Percentiles rank a stretch among this genome's conserved stretches.
Conservation (phyloP, 2,797 vertebrate species). For the Coendou prehensilis region DNA sequence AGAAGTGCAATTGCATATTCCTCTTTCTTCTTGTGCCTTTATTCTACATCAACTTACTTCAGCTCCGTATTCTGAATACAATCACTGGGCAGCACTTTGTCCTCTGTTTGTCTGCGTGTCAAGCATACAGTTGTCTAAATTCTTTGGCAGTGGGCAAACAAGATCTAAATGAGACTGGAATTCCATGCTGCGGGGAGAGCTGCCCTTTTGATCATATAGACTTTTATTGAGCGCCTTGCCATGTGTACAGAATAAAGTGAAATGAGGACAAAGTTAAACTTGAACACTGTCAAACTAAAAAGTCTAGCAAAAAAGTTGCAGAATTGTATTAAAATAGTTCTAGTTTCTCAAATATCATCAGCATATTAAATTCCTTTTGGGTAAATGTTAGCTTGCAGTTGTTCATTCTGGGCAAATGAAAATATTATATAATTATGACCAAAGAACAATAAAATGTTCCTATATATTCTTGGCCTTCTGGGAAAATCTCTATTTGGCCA, state of each 20-base stretch:
- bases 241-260: slow-evolving; percentile 27
- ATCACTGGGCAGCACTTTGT: not conserved
- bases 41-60: slow-evolving; percentile 10
- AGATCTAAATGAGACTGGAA: slow-evolving; percentile 66
- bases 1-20: not conserved
- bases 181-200: not conserved
- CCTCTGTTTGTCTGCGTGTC: slow-evolving; percentile 66
- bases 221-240: slow-evolving; percentile 30
- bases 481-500: not conserved
- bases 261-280: slow-evolving; percentile 50
- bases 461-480: not conserved
- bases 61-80: slow-evolving; percentile 55
- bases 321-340: slow-evolving; percentile 44
- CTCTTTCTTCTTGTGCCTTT: not conserved
- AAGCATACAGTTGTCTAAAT: slow-evolving; percentile 59
- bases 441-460: not conserved
- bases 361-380: not conserved
- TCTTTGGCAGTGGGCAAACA: slow-evolving; percentile 63
- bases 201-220: slow-evolving; percentile 26
- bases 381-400: not conserved
- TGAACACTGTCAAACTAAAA: not conserved
- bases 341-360: not conserved
- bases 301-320: not conserved
- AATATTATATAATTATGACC: not conserved
- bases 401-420: not conserved